Base-by-base conservation (phyloP, 1,140 invertebrate genomes). In the Ericerus pela region DNA sequence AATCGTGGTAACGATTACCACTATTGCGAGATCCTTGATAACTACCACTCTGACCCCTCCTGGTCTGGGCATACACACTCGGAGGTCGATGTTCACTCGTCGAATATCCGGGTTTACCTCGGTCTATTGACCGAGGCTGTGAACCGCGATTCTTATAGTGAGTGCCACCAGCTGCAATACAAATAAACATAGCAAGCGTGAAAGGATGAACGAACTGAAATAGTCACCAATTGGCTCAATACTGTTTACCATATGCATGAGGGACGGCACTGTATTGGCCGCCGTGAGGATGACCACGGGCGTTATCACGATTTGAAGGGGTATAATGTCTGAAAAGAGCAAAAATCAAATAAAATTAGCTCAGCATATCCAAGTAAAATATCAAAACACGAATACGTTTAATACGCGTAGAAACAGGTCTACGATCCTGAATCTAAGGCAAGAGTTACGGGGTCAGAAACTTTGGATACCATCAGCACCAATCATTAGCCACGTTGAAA, bases 181-280 rank as follows among this genome's bases (percentile, higher is more conserved):
- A 29, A 41, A 38, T 11, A 1, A 27, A 16, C n/a, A 4, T 5
- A 36, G 5, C 4, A 4, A 18, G 22, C 12, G 26, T 38, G 1
- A 27, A 14, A 20, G 22, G 27, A 53, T 11, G 5, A 51, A 24
- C 14, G 22, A 30, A 47, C 14, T 16, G 26, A 29, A 52, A 1
- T 31, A 1, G n/a, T 12, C 28, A 41, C 27, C 1, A 22, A 22
- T 30, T 26, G 29, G 28, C 28, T 51, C 8, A 16, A 53, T 6
- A n/a, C 26, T 14, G 1, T 16, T 36, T 43, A 53, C 51, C 28
- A 31, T 24, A 28, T 27, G 68, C 68, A 16, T 65, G 66, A 27
- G 71, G 67, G 16, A 71, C 62, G 27, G 64, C 59, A 16, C 62
- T 65, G 54, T 70, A 72, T 28, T 60, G 31, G 30, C 62, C 59